Percentiles rank a stretch among this genome's conserved stretches.
Conservation (phyloP, 2,113 vertebrate species). For the Oxygymnocypris stewartii region DNA sequence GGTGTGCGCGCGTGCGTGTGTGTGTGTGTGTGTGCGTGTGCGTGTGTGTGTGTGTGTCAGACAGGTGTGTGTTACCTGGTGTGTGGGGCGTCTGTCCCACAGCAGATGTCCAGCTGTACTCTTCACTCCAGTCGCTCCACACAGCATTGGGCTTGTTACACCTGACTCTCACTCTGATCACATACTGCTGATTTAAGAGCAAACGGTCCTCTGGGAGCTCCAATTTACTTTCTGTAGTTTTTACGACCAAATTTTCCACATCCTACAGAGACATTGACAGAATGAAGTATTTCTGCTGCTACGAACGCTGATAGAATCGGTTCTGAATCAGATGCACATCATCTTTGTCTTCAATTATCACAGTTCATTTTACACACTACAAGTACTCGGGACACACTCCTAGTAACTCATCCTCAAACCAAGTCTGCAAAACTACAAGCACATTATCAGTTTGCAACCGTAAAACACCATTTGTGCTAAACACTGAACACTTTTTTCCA, state of each 20-base stretch:
- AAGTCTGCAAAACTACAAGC: neutral
- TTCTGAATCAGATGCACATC: neutral
- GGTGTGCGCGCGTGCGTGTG: too few relatives aligned
- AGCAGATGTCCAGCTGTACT: neutral
- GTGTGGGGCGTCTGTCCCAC: neutral
- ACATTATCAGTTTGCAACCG: neutral
- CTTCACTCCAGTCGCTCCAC: constrained; percentile 31
- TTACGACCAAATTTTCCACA: fast-evolving
- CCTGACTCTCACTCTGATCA: neutral
- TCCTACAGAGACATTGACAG: constrained; percentile 16
- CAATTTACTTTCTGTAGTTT: fast-evolving
- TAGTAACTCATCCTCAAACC: neutral
- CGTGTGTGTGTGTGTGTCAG: neutral
- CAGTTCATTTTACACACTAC: neutral
- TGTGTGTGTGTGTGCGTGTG: neutral
- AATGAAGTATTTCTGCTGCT: neutral
- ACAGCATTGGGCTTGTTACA: fast-evolving
- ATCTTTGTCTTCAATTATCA: neutral
- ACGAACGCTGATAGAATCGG: neutral
- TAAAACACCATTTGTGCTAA: neutral
- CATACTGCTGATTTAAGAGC: neutral
- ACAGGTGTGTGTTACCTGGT: neutral
- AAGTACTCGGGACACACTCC: neutral
- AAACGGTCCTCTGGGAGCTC: fast-evolving
- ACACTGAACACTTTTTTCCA: neutral